Percentiles rank a stretch among this genome's conserved stretches.
phyloP scores from a whole-genome alignment of 2,888 invertebrate genomes.

The Epinotia demarniana region DNA sequence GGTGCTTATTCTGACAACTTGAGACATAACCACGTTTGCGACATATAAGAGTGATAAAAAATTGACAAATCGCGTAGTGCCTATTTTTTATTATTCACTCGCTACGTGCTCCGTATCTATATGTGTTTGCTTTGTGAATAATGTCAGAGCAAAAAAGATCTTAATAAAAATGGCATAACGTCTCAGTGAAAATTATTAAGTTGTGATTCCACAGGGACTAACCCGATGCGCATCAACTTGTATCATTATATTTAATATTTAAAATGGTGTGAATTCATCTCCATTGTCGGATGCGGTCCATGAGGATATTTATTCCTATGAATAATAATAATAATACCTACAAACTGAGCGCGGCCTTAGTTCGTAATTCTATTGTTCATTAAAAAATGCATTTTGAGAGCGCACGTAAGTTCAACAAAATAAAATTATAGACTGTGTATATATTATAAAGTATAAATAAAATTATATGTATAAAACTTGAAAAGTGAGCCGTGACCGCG shows the following conservation, averaged over 20 bases:
- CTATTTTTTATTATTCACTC: slow-evolving; percentile 58
- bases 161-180: slow-evolving; percentile 82
- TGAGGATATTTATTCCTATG: not conserved
- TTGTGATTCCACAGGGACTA: slow-evolving; percentile 75
- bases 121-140: slow-evolving; percentile 74
- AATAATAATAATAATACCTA: not conserved
- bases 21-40: slow-evolving; percentile 40
- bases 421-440: not conserved
- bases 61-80: slow-evolving; percentile 47
- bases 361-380: not conserved
- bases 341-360: not conserved
- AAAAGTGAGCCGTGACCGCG: not conserved
- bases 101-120: slow-evolving; percentile 64
- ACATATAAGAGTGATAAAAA: slow-evolving; percentile 44
- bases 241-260: slow-evolving; percentile 81
- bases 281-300: slow-evolving; percentile 55
- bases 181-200: slow-evolving; percentile 83
- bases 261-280: slow-evolving; percentile 66
- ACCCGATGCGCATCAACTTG: slow-evolving; percentile 79
- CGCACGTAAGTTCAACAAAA: not conserved
- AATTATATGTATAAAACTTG: too few relatives aligned
- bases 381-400: not conserved
- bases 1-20: slow-evolving; percentile 43
- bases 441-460: too few relatives aligned
- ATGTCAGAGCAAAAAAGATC: slow-evolving; percentile 71